These are phyloP conservation scores for Odocoileus virginianus DNA, from an alignment of 2,113 vertebrate species.

Conservation along the genomic window DNA sequence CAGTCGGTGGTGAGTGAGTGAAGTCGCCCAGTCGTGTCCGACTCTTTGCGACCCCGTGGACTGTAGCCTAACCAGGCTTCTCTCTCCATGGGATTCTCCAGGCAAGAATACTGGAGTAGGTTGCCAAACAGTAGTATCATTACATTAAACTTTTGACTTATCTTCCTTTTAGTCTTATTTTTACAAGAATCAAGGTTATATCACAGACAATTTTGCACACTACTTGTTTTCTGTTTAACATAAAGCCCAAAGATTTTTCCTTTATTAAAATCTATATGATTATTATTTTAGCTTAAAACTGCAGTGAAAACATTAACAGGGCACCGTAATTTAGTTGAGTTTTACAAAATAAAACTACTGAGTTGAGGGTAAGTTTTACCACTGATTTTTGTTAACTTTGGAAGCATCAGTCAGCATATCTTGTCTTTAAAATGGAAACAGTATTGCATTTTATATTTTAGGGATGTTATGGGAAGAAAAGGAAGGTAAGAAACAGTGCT, in stretches of 20 bases:
- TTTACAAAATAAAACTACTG: neutral
- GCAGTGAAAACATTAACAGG: neutral
- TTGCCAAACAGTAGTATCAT: neutral
- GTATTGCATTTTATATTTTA: constrained; percentile 12
- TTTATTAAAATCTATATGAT: neutral
- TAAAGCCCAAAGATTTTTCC: neutral
- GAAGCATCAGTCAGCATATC: neutral
- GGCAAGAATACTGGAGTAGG: too few species aligned
- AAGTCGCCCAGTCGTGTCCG: too few species aligned
- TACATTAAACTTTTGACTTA: neutral
- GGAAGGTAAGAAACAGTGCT: neutral
- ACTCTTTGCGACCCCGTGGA: too few species aligned
- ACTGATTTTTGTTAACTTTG: neutral
- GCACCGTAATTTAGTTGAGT: neutral
- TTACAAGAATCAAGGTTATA: neutral
- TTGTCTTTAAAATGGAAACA: neutral
- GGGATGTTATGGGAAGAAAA: neutral
- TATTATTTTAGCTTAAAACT: neutral
- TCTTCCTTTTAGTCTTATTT: neutral
- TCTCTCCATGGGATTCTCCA: too few species aligned
- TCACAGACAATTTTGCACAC: neutral
- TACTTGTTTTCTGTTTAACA: constrained; percentile 2
- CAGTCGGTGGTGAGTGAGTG: neutral
- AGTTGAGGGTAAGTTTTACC: neutral
- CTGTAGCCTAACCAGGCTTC: too few species aligned